Evolutionary conservation across 2,888 invertebrate species (phyloP).

Genomic region (Nebria brevicollis): DNA sequence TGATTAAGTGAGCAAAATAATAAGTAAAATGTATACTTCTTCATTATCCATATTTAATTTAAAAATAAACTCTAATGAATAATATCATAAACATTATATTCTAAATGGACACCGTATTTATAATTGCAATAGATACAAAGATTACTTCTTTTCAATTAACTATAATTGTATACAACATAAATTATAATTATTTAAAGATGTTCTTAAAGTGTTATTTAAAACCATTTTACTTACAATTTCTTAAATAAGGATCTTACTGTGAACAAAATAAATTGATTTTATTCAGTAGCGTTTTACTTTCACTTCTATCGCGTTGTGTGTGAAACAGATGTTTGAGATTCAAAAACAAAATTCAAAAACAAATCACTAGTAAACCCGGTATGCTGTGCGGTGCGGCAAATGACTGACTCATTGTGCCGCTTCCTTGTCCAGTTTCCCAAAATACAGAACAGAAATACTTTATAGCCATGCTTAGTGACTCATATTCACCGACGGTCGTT

Average conservation of each 20-base stretch:
- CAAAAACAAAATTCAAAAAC: constrained; percentile 35
- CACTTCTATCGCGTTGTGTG: constrained; percentile 35
- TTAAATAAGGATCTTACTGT: not conserved
- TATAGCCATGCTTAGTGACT: constrained; percentile 44
- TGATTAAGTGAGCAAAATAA: not conserved
- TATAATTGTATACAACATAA: not conserved
- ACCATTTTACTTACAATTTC: too few species aligned
- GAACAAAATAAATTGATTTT: not conserved
- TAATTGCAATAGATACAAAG: not conserved
- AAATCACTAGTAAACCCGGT: constrained; percentile 3
- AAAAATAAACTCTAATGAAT: not conserved
- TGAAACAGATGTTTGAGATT: constrained; percentile 42
- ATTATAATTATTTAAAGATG: not conserved
- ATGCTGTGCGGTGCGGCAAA: constrained; percentile 20
- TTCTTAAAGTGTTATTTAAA: not conserved
- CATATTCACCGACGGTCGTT: constrained; percentile 38
- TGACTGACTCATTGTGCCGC: constrained; percentile 37
- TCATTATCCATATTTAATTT: not conserved
- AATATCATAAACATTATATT: not conserved
- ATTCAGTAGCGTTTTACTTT: constrained; percentile 32
- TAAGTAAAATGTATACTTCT: not conserved
- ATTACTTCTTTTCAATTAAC: not conserved
- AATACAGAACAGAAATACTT: constrained; percentile 43
- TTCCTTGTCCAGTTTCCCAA: constrained; percentile 38
- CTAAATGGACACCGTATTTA: not conserved